These are phyloP conservation scores for Zingel zingel DNA, from an alignment of 2,113 vertebrate species.

Conservation along the genomic window DNA sequence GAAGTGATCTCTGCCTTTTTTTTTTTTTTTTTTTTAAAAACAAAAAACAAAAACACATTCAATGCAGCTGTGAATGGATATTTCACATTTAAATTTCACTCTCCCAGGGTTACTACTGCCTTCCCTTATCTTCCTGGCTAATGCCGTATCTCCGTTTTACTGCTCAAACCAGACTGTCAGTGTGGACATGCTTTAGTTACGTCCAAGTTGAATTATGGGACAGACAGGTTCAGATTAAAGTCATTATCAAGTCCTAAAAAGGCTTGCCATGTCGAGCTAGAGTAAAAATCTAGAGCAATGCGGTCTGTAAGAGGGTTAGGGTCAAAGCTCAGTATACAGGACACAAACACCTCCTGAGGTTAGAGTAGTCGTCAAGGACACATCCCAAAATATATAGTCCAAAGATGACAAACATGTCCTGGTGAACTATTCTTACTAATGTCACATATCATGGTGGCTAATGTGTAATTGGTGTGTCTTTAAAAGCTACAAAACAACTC, in stretches of 20 bases:
- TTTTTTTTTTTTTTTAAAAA: no score
- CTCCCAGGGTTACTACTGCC: conserved; percentile 8
- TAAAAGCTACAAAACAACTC: background rate
- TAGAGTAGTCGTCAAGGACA: background rate
- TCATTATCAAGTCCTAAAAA: conserved; percentile 20
- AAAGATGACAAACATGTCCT: background rate
- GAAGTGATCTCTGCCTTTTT: background rate
- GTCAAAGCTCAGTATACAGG: background rate
- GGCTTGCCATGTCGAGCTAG: conserved; percentile 18
- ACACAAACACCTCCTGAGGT: conserved; percentile 3
- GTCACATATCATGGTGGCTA: background rate
- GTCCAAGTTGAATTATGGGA: conserved; percentile 20
- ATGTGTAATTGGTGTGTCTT: background rate
- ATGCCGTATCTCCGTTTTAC: conserved; percentile 16
- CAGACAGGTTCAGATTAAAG: conserved; percentile 53
- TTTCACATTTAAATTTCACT: conserved; percentile 38
- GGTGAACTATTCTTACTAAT: background rate
- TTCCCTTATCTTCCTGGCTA: conserved; percentile 40
- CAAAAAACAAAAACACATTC: conserved; percentile 9
- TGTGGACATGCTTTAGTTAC: conserved; percentile 30
- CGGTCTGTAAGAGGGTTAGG: background rate
- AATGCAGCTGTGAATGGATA: conserved; percentile 6
- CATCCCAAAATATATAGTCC: background rate
- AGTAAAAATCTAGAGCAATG: conserved; percentile 3
- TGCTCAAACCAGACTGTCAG: conserved; percentile 1